Base-by-base conservation (phyloP, 2,888 invertebrate genomes). In the Drosophila mettleri region DNA sequence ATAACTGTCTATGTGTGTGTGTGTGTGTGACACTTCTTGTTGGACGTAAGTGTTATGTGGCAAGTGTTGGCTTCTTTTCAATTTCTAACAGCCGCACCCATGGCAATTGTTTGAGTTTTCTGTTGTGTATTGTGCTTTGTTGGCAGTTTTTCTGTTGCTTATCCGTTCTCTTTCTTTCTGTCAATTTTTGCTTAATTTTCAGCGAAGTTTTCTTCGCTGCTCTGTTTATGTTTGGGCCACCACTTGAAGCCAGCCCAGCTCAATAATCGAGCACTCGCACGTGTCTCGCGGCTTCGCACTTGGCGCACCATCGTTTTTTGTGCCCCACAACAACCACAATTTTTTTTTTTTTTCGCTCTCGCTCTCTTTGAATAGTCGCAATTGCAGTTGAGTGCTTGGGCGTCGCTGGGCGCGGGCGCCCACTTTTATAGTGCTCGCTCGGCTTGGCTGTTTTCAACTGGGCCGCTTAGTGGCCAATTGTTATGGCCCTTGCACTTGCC, bases 21-120 rank as follows among this genome's bases (percentile, higher is more conserved):
- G 69, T 78, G 75, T 57, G 70, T 71, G 75, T 73, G 85, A 81
- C 71, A 78, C 82, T 86, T 81, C 69, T 69, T 84, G 82, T 81
- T 78, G 74, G 78, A 24, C n/a, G 43, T 75, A 80, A 85, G 69
- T 84, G 78, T 74, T 80, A 62, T 78, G 67, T 67, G 55, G 55
- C 45, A 20, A 71, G 72, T 64, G 51, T 38, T 57, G 24, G 61
- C 43, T 67, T 71, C 71, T 70, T 74, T 78, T 78, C 78, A 83
- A 75, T 77, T 66, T 62, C 31, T 41, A 31, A 16, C 39, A 18
- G 36, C 24, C 53, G 49, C 29, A 14, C 45, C 45, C 27, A 7
- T 16, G 45, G 16, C 45, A 34, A 41, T 53, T 67, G 64, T 63
- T 60, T 66, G 59, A 58, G 39, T 61, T 70, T 69, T 73, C 64